Evolutionary conservation across 2,888 invertebrate species (phyloP).

Genomic region (Prosopocoilus inquinatus): DNA sequence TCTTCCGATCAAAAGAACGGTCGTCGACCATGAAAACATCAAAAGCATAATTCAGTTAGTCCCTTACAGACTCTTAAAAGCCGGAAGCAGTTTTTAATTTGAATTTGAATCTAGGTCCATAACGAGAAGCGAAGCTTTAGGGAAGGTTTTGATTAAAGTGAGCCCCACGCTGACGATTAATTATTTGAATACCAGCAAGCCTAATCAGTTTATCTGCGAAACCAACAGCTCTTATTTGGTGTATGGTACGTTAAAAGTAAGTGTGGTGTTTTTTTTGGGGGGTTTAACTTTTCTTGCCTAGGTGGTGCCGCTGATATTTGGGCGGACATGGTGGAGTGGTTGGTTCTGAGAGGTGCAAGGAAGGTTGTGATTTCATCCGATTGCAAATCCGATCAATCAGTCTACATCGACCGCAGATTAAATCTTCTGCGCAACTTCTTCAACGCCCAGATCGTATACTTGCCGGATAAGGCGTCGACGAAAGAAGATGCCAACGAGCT

Average conservation of each 20-base stretch:
- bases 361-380: conserved; percentile 79
- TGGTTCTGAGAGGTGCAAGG: conserved; percentile 78
- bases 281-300: conserved; percentile 19
- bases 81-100: conserved; percentile 1
- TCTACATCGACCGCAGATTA: conserved; percentile 45
- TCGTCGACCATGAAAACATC: conserved; percentile 63
- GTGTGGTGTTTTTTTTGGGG: not conserved
- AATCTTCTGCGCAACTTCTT: conserved; percentile 40
- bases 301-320: conserved; percentile 44
- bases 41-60: conserved; percentile 63
- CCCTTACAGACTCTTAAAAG: not conserved
- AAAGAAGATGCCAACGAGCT: conserved; percentile 37
- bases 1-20: conserved; percentile 63
- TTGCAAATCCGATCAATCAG: conserved; percentile 72
- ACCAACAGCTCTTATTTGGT: conserved; percentile 42
- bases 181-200: conserved; percentile 41
- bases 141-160: conserved; percentile 43
- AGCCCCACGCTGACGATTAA: conserved; percentile 38
- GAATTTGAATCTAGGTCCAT: conserved; percentile 30
- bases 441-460: conserved; percentile 40
- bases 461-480: conserved; percentile 38
- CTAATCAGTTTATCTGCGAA: conserved; percentile 45
- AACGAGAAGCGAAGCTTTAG: conserved; percentile 37
- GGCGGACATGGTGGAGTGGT: conserved; percentile 71
- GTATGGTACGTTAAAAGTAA: conserved; percentile 36